Evolutionary conservation across 2,888 invertebrate species (phyloP), one percentile per base, ranked within the genome.

Genomic region (Alviniconcha strummeri): DNA sequence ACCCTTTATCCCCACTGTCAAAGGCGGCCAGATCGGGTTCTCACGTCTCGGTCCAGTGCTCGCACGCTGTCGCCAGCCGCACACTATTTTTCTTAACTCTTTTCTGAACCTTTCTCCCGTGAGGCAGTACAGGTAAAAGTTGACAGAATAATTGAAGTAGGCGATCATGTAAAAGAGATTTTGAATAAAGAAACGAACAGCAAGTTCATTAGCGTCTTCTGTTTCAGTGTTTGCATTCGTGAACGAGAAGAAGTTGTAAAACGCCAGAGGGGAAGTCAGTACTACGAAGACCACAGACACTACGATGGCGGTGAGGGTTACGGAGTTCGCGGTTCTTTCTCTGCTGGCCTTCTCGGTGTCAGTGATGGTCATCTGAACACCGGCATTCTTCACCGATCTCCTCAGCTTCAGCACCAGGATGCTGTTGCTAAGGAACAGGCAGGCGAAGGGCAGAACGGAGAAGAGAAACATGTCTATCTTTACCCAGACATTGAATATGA

Each of bases 61-160:
- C 36, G 36, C 36, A 36, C 36, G 36, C 36, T 36, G 3, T 19
- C 71, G 7, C 5, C 75, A 54, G 56, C 75, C 54, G 8, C 55
- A 2, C 75, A 75, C 15, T 7, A 75, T 5, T 5, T 15, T 55
- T 8, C n/a, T 7, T 8, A 55, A 75, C 75, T 78, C 60, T 5
- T 54, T 5, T 4, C 78, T 52, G 78, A 78, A 78, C 60, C 36
- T n/a, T 7, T 6, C 9, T 13, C 78, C 78, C 55, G 78, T 78
- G 17, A 78, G 57, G n/a, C 19, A 36, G 78, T 78, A 78, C 13
- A 78, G 78, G 36, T 60, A 78, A 60, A 78, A 78, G 36, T 78
- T 78, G 36, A 78, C 36, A n/a, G 78, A 8, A 36, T 55, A 55
- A 55, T 78, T 78, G 60, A 55, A 13, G 15, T 54, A 57, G 13